Evolutionary conservation across 2,113 vertebrate genomes (phyloP), one percentile per base, ranked within the genome.

Genomic region (Spea multiplicata): DNA sequence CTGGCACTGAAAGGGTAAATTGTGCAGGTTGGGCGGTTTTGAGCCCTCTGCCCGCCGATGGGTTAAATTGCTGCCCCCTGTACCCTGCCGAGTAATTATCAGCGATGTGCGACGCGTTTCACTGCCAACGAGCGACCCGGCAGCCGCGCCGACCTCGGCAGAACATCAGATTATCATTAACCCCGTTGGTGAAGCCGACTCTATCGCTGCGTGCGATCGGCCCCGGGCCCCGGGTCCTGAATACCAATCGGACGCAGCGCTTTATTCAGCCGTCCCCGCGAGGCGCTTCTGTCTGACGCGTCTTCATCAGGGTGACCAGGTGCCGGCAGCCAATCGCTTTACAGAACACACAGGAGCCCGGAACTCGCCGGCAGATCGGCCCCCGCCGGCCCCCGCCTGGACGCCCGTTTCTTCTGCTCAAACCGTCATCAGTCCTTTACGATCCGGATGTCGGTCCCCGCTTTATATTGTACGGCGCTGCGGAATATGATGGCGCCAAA

Each of bases 151-250:
- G 64, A 44, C 64, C 44, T 66, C 30, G 30, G 30, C 30, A 30
- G 45, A 66, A 8, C 30, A 1, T 17, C 64, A 9, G 64, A 66
- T 66, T 66, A 66, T 66, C 64, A 66, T 66, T 66, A 66, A 66
- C 64, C 64, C 64, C 12, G 64, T 8, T 44, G 44, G 4, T 66
- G 64, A 6, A 30, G 64, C 10, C 64, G 12, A n/a, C n/a, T n/a
- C n/a, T n/a, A n/a, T n/a, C n/a, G n/a, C n/a, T n/a, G n/a, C 44
- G 9, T 44, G 1, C 64, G 45, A 44, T 8, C 14, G 13, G 1
- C 64, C 14, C 13, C 30, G 3, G 3, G 3, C 30, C 30, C 6
- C 17, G 7, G 44, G 5, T 30, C 14, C 64, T 44, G 64, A 17
- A 66, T 66, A 44, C 14, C 12, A 45, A 66, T 44, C n/a, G n/a